A percentile compares a stretch with the other conserved stretches of the same genome.
Conservation (phyloP, 2,888 invertebrate species). For the Metallyticus violacea region DNA sequence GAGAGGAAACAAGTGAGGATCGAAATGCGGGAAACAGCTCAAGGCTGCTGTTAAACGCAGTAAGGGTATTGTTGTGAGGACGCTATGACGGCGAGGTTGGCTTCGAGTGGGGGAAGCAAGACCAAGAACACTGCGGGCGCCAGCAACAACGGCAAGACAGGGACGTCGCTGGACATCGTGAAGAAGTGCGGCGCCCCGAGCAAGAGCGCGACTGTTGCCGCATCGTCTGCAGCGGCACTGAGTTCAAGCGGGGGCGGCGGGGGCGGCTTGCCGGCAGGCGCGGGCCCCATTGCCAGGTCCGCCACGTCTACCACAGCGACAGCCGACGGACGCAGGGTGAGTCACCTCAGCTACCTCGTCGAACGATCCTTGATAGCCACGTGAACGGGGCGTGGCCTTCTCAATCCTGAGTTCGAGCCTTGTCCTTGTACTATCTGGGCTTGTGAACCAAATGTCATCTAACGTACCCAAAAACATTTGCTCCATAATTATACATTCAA, state of each 20-base stretch:
- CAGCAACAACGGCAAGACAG: not conserved
- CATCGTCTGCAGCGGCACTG: not conserved
- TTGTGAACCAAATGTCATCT: not conserved
- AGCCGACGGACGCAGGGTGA: conserved; percentile 8
- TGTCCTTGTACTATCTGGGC: too few relatives aligned
- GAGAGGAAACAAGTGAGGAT: not conserved
- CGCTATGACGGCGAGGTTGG: not conserved
- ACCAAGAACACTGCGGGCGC: not conserved
- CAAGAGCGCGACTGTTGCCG: not conserved
- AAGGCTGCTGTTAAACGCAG: not conserved
- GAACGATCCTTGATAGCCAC: too few relatives aligned
- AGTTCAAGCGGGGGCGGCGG: not conserved
- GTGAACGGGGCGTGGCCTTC: not conserved
- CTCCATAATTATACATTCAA: not conserved
- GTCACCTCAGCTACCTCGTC: not conserved
- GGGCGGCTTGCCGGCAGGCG: not conserved
- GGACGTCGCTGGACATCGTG: not conserved
- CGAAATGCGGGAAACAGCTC: not conserved
- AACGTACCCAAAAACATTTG: not conserved
- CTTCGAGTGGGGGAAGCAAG: not conserved
- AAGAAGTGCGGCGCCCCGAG: not conserved
- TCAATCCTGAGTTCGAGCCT: not conserved
- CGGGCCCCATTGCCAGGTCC: not conserved
- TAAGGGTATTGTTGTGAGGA: not conserved
- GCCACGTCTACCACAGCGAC: not conserved